Evolutionary conservation across 2,113 vertebrate species (phyloP).

Genomic region (Alexandromys fortis): DNA sequence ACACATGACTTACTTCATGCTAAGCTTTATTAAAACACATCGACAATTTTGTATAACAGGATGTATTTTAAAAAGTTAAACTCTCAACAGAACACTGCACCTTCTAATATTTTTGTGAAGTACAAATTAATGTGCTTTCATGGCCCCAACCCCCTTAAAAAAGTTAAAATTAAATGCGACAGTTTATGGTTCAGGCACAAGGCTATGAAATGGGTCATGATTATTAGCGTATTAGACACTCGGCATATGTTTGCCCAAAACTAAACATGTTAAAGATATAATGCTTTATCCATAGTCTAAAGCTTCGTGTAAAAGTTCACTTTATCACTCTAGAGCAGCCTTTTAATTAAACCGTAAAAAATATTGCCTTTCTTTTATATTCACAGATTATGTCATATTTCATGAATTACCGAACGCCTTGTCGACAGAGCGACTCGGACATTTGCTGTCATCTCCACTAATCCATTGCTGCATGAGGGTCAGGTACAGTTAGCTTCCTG

Average conservation of each 20-base stretch:
- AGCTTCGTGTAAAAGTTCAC: slow-evolving; percentile 22
- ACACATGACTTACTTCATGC: neutral
- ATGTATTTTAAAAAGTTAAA: neutral
- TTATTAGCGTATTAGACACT: slow-evolving; percentile 25
- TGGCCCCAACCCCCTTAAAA: slow-evolving; percentile 16
- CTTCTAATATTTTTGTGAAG: neutral
- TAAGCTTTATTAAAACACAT: neutral
- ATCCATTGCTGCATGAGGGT: neutral
- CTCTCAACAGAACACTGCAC: neutral
- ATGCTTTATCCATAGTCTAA: neutral
- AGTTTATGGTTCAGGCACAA: slow-evolving; percentile 47
- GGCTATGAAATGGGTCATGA: neutral
- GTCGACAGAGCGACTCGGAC: neutral
- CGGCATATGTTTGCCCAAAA: neutral
- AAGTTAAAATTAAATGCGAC: slow-evolving; percentile 21
- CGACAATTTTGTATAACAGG: neutral
- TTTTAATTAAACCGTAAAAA: neutral
- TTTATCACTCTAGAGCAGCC: neutral
- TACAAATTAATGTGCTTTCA: neutral
- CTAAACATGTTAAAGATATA: slow-evolving; percentile 8
- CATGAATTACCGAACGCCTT: neutral
- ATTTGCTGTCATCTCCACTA: neutral
- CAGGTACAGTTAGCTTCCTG: neutral
- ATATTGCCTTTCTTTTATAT: slow-evolving; percentile 7
- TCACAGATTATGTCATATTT: neutral